phyloP scores from a whole-genome alignment of 2,797 vertebrate genomes.

The Mormyrus proboscirostris region DNA sequence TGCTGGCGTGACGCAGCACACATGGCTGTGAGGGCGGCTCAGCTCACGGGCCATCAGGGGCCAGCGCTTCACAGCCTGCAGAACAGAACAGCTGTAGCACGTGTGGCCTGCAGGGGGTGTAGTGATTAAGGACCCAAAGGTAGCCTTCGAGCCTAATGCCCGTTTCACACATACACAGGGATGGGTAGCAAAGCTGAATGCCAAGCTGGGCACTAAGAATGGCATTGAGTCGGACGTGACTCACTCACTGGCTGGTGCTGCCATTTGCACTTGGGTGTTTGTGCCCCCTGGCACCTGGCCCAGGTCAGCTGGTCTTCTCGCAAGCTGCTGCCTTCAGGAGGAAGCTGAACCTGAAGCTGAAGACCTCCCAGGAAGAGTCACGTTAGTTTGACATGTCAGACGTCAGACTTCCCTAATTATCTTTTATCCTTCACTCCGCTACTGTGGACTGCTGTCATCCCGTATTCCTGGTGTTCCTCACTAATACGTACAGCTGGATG shows the following conservation, averaged over 20 bases:
- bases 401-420: background rate
- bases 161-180: background rate
- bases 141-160: background rate
- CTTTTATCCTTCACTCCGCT: background rate
- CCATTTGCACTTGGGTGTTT: background rate
- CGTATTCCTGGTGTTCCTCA: background rate
- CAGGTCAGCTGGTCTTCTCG: background rate
- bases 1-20: slow-evolving; percentile 29
- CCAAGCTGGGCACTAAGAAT: background rate
- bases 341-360: background rate
- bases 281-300: background rate
- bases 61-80: slow-evolving; percentile 1
- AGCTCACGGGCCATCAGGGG: slow-evolving; percentile 13
- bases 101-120: background rate
- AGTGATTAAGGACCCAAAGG: slow-evolving; percentile 1
- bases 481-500: background rate
- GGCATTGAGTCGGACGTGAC: background rate
- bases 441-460: background rate
- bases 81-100: background rate
- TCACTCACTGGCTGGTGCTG: background rate
- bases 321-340: slow-evolving; percentile 6
- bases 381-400: background rate
- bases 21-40: slow-evolving; percentile 36
- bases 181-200: background rate
- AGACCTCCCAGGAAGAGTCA: background rate